Evolutionary conservation across 2,888 invertebrate genomes (phyloP), one percentile per base, ranked within the genome.

Genomic region (Caenorhabditis imperialis): DNA sequence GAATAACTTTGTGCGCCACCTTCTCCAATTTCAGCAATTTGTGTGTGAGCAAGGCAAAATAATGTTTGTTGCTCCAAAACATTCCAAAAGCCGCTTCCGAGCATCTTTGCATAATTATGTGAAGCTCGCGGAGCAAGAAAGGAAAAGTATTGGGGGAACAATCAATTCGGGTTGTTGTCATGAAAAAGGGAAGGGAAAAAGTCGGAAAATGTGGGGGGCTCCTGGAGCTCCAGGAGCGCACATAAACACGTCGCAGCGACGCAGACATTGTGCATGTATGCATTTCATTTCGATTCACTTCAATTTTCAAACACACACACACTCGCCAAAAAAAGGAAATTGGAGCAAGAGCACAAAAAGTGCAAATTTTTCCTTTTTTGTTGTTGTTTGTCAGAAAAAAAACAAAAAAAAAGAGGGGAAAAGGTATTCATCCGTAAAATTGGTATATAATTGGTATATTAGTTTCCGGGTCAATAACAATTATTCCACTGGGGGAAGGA

Each of bases 21-120:
- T n/a, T n/a, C n/a, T n/a, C n/a, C n/a, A n/a, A n/a, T n/a, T n/a
- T n/a, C n/a, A n/a, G n/a, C n/a, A n/a, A n/a, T n/a, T n/a, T n/a
- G n/a, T n/a, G n/a, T n/a, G n/a, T n/a, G n/a, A n/a, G n/a, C n/a
- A n/a, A n/a, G n/a, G n/a, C n/a, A n/a, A n/a, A n/a, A n/a, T n/a
- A n/a, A n/a, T n/a, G n/a, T n/a, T n/a, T n/a, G n/a, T n/a, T n/a
- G n/a, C n/a, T n/a, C n/a, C n/a, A n/a, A n/a, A 48, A 55, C 27
- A 48, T 48, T 48, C 30, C 37, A 30, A 60, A 40, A 33, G 37
- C 44, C 12, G 55, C 38, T 3, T 22, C 44, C 8, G 25, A 35
- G 40, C 63, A 65, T 65, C 65, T 65, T 65, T 65, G 65, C 65
- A 65, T 65, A 65, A 65, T 65, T 65, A 65, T 57, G 57, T 10